These are phyloP conservation scores for Belgica antarctica DNA, from an alignment of 2,888 invertebrate species.

Conservation along the genomic window DNA sequence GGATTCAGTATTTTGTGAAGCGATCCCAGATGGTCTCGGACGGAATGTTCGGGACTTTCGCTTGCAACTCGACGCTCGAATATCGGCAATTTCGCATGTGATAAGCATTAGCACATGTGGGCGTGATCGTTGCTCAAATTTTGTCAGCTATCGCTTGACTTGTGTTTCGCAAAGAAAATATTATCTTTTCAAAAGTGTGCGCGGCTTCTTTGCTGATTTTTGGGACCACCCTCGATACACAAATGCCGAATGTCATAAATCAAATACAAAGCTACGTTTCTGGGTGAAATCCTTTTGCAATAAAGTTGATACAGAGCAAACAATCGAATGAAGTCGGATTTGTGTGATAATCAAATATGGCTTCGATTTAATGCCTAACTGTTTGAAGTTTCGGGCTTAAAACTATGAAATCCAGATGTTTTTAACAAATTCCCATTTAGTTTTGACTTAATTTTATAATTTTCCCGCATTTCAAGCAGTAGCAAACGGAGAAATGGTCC, in stretches of 20 bases:
- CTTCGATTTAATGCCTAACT: not conserved
- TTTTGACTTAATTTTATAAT: not conserved
- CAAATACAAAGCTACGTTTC: no score
- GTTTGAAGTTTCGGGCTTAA: not conserved
- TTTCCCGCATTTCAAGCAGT: not conserved
- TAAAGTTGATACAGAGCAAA: not conserved
- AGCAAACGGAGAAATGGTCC: conserved; percentile 13
- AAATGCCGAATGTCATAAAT: not conserved
- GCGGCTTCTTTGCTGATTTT: not conserved
- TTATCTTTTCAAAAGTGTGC: not conserved
- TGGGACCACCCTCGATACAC: conserved; percentile 18
- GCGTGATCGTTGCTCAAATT: conserved; percentile 6
- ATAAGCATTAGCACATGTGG: not conserved
- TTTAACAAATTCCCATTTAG: not conserved
- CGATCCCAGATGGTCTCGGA: conserved; percentile 18
- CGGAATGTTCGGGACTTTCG: not conserved
- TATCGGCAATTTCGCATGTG: not conserved
- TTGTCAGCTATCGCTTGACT: conserved; percentile 1
- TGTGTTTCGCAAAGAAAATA: conserved; percentile 8
- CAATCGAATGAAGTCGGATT: conserved; percentile 1
- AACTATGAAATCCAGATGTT: not conserved
- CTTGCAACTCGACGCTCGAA: not conserved
- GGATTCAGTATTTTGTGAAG: not conserved
- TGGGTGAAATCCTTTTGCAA: conserved; percentile 18
- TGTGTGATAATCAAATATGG: not conserved